Evolutionary conservation across 2,797 vertebrate species (phyloP).

Genomic region (Aulostomus chinensis): DNA sequence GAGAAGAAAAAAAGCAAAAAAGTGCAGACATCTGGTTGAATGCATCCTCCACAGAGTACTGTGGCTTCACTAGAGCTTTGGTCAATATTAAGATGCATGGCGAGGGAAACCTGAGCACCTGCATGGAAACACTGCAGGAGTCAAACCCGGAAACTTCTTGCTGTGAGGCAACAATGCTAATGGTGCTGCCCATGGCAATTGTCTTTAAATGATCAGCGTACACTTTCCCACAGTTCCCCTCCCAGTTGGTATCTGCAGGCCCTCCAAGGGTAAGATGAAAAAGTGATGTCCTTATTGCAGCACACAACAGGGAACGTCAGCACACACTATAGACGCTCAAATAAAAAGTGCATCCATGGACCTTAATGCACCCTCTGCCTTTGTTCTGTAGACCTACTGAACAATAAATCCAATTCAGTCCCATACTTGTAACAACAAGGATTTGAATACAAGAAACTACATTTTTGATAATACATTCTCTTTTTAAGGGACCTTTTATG

Average conservation of each 20-base stretch:
- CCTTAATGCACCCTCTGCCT: neutral
- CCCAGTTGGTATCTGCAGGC: constrained; percentile 55
- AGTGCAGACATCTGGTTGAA: too few relatives aligned
- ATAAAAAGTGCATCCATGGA: constrained; percentile 11
- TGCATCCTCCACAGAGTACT: too few relatives aligned
- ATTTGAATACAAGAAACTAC: too few relatives aligned
- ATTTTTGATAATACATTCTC: too few relatives aligned
- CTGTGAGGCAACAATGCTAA: too few relatives aligned
- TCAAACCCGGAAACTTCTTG: too few relatives aligned
- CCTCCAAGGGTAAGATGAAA: constrained; percentile 60
- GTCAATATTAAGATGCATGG: too few relatives aligned
- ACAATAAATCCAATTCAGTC: neutral
- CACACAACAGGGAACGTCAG: constrained; percentile 49
- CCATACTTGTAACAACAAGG: too few relatives aligned
- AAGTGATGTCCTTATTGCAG: constrained; percentile 59
- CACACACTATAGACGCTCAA: constrained; percentile 22
- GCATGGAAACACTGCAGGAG: too few relatives aligned
- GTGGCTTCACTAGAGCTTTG: too few relatives aligned
- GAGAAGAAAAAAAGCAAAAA: too few relatives aligned
- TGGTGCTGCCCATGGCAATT: constrained; percentile 42
- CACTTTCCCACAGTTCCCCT: constrained; percentile 67
- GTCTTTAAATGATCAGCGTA: constrained; percentile 50
- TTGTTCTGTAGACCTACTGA: neutral
- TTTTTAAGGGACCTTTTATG: too few relatives aligned
- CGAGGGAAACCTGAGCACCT: neutral